Evolutionary conservation across 2,888 invertebrate genomes (phyloP).

Genomic region (Sinopyrophorus schimmeli): DNA sequence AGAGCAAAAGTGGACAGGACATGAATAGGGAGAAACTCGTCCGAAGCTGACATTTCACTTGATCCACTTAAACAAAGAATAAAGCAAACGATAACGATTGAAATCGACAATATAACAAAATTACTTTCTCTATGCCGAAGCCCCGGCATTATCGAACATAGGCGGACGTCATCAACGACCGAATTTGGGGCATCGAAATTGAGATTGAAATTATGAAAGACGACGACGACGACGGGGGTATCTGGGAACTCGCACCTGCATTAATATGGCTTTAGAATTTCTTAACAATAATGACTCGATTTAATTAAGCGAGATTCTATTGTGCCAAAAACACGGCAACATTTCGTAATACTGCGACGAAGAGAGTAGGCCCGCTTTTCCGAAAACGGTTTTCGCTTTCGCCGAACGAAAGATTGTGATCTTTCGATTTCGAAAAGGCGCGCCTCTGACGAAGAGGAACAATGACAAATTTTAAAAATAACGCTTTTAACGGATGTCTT

Average conservation of each 20-base stretch:
- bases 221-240: conserved; percentile 6
- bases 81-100: conserved; percentile 7
- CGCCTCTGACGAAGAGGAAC: no score
- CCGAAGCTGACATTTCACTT: no score
- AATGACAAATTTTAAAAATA: no score
- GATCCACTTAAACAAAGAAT: conserved; percentile 7
- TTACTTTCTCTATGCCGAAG: conserved; percentile 12
- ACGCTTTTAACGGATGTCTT: no score
- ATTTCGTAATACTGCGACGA: no score
- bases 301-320: neutral
- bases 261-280: conserved; percentile 4
- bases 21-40: no score
- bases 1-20: no score
- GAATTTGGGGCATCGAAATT: conserved; percentile 11
- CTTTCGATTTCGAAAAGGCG: no score
- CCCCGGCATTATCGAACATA: conserved; percentile 9
- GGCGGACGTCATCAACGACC: conserved; percentile 6
- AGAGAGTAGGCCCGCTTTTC: no score
- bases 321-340: neutral
- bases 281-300: neutral
- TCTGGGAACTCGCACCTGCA: conserved; percentile 9
- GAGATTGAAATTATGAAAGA: conserved; percentile 16
- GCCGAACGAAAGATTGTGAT: no score
- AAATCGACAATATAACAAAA: conserved; percentile 10
- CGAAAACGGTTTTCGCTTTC: no score